Base-by-base conservation (phyloP, 2,888 invertebrate species). In the Eupithecia subfuscata region DNA sequence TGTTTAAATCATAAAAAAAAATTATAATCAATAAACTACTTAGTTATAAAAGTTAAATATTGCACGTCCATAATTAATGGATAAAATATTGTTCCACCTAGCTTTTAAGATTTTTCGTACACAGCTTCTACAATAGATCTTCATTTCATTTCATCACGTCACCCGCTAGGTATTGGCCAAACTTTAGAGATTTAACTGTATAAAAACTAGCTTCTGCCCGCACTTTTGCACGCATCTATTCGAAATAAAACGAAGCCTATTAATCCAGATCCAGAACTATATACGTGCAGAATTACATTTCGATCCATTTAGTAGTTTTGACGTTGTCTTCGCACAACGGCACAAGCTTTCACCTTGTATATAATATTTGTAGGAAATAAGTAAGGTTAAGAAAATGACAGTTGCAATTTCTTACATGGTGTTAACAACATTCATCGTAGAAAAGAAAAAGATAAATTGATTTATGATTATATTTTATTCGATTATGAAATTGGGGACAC, bases 401-500 rank as follows among this genome's bases (percentile, higher is more conserved):
- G 40, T 12, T 43, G 14, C 3, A 14, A 43, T 16, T 45, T 45
- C 5, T 45, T 6, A 16, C 16, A 16, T 16, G 16, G 43, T 43
- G 43, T 43, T 14, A 45, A 16, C 7, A 7, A 18, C 5, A 48
- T n/a, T 48, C 9, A n/a, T 48, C 18, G 48, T 48, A 16, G n/a
- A 48, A n/a, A 48, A 48, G 8, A 18, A 56, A 56, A 56, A 11
- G 7, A 56, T 22, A 5, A 22, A 12, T 56, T 22, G 22, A 56
- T 12, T 56, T 22, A 65, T 34, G 7, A 37, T 65, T 64, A 34
- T 18, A 34, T 34, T 67, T 67, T 37, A 40, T 40, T 40, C 65
- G 40, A 67, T 40, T 67, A 67, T 67, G 9, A 67, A 67, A 67
- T n/a, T 37, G n/a, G 40, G 40, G 34, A 8, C 64, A 64, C 34